Base-by-base conservation (phyloP, 2,113 vertebrate species). In the Saguinus imperator region DNA sequence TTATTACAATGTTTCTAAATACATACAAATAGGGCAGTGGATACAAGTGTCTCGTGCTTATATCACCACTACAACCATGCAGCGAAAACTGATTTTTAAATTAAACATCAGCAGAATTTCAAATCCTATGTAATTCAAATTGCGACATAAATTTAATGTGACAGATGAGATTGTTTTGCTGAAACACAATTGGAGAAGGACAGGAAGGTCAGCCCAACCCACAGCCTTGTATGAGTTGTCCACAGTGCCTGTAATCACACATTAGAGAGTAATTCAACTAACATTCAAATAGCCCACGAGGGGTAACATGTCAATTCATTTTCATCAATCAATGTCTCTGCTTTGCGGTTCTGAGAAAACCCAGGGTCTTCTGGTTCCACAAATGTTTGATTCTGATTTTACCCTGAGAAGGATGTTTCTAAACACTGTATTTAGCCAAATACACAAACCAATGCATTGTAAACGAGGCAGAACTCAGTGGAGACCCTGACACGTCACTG, bases 301-400 rank as follows among this genome's bases (percentile, higher is more conserved):
- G 64, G 76, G 77, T 20, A 23, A 21, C 9, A 1, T 16, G 10
- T 3, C 25, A n/a, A 37, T 75, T 91, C 61, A 1, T 10, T 29
- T 29, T 35, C 92, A 85, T 97, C 92, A 37, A 20, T 96, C 95
- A 82, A 13, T 52, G 58, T 87, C 73, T 86, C 91, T n/a, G 70
- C 37, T 43, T 35, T 43, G 14, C 0, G 5, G 10, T 27, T 81
- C 82, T 37, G 57, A 37, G 73, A 45, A 83, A 13, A 43, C 9
- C 25, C 40, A 8, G 5, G 8, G 20, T 27, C 64, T 68, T 84
- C 58, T 48, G 23, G 88, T 73, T 68, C 80, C 45, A 35, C 37
- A 32, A 52, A 68, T 1, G 29, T 13, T 66, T n/a, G 29, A 8
- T 73, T 40, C 35, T n/a, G 37, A 48, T 35, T 82, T 72, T 17